Conservation (phyloP, 2,888 invertebrate genomes). For the Yponomeuta cagnagella region DNA sequence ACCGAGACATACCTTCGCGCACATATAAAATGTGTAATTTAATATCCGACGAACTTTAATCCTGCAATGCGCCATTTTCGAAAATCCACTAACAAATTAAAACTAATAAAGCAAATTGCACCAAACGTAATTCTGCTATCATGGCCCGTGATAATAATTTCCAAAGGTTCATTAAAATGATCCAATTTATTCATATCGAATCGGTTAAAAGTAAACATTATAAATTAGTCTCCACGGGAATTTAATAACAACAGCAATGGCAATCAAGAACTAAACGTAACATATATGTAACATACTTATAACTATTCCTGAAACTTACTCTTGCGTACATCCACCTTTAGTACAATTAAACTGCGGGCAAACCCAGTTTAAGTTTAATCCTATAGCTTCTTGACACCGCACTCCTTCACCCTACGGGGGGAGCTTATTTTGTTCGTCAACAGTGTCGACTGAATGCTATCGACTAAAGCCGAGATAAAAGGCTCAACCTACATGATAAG, state of each 20-base stretch:
- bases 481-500: slow-evolving; percentile 46
- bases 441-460: slow-evolving; percentile 70
- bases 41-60: slow-evolving; percentile 46
- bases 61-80: slow-evolving; percentile 50
- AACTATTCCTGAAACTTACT: slow-evolving; percentile 11
- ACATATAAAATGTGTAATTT: slow-evolving; percentile 27
- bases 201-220: neutral
- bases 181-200: neutral
- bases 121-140: slow-evolving; percentile 6
- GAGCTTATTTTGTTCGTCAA: slow-evolving; percentile 74
- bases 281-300: slow-evolving; percentile 17
- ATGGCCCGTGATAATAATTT: slow-evolving; percentile 21
- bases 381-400: slow-evolving; percentile 74
- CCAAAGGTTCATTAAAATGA: slow-evolving; percentile 10
- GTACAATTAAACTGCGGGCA: slow-evolving; percentile 73
- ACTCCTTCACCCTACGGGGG: slow-evolving; percentile 53
- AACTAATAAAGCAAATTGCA: slow-evolving; percentile 14
- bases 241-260: slow-evolving; percentile 26
- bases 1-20: neutral
- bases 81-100: slow-evolving; percentile 34
- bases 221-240: neutral
- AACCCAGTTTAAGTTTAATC: slow-evolving; percentile 74
- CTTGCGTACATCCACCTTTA: slow-evolving; percentile 52
- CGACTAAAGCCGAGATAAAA: slow-evolving; percentile 64
- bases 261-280: slow-evolving; percentile 36